Conservation (phyloP, 1,140 invertebrate genomes). For the Ceratina australensis region DNA sequence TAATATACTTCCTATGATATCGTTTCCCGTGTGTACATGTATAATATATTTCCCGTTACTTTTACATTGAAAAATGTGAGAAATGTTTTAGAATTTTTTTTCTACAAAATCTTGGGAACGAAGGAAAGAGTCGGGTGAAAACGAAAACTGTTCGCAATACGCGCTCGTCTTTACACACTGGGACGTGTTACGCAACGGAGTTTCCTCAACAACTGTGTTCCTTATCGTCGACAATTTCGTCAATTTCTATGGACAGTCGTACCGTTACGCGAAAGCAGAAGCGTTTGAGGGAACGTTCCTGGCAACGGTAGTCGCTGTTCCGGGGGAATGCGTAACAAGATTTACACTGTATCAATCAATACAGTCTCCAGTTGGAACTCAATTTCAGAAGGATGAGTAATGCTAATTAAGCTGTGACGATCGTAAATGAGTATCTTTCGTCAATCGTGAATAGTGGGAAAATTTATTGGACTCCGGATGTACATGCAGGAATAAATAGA, state of each 20-base stretch:
- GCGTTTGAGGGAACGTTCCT: conserved; percentile 32
- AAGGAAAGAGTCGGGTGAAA: neutral
- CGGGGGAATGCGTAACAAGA: neutral
- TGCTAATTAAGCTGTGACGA: neutral
- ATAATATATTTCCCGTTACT: no score
- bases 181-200: conserved; percentile 23
- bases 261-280: conserved; percentile 48
- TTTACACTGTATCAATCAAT: neutral
- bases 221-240: conserved; percentile 33
- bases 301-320: conserved; percentile 17
- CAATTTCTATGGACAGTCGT: conserved; percentile 42
- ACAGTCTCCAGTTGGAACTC: neutral
- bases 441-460: no score
- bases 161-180: conserved; percentile 2
- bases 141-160: conserved; percentile 4
- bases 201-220: neutral
- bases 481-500: no score
- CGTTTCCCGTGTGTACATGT: no score
- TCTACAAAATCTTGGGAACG: no score
- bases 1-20: no score
- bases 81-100: no score
- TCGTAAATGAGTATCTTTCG: neutral
- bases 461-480: no score
- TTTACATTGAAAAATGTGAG: no score
- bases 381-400: neutral